Evolutionary conservation across 2,113 vertebrate species (phyloP), one percentile per base, ranked within the genome.

Genomic region (Xyrauchen texanus): DNA sequence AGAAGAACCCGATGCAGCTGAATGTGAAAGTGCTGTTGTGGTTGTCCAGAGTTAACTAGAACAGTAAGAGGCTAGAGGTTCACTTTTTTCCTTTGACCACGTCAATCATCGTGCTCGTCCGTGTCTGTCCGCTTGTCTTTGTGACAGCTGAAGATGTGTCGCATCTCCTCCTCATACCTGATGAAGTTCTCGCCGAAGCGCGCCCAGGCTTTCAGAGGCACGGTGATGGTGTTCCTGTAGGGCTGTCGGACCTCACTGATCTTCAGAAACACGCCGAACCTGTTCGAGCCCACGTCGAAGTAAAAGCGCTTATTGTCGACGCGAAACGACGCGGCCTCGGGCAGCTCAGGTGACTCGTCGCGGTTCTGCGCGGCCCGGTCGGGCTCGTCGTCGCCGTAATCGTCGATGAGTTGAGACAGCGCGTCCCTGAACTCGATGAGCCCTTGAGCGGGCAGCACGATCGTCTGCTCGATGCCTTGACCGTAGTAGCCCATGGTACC

Each of bases 271-370:
- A 99, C 92, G 45, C 98, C 98, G 34, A 95, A 98, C 76, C 97
- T 94, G 94, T 99, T 98, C 69, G 96, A 97, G 49, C 98, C 98
- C 64, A 98, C 97, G 90, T 99, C 98, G 71, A 99, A 99, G 90
- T 98, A 99, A 89, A 99, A 99, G 83, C 98, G 92, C 88, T 99
- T 99, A 93, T 98, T 99, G 93, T 99, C 98, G 90, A 99, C 98
- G n/a, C 96, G 93, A 83, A 99, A 98, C 47, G 97, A 98, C 76
- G 95, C 97, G 8, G 97, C 97, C 86, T 98, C 98, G 0, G 98
- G 98, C 11, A 99, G 95, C 85, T 98, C 96, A 0, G 90, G 94
- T 4, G 91, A 89, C 71, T 94, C 93, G 0, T 94, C 93, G 6
- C 89, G 91, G 0, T 88, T 93, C 76, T 86, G 88, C 46, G 91